Evolutionary conservation across 2,797 vertebrate genomes (phyloP).

Genomic region (Hypotaenidia okinawae): DNA sequence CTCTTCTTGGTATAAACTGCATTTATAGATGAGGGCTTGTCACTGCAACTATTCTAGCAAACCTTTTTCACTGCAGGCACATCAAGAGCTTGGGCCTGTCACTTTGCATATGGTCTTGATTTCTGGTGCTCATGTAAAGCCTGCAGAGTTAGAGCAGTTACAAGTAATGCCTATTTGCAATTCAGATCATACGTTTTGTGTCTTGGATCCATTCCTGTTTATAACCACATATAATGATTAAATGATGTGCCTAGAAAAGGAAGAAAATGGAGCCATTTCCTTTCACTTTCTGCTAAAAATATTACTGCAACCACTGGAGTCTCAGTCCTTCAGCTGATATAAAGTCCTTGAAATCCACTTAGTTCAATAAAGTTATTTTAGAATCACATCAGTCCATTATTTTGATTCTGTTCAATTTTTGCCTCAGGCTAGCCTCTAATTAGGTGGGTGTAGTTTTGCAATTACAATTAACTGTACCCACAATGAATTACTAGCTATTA

Average conservation of each 20-base stretch:
- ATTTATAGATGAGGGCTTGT: not conserved
- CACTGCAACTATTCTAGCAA: not conserved
- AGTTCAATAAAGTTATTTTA: conserved; percentile 52
- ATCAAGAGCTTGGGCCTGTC: not conserved
- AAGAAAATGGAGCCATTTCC: not conserved
- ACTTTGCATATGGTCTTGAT: not conserved
- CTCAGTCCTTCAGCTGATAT: conserved; percentile 10
- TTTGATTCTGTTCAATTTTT: conserved; percentile 52
- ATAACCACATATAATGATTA: not conserved
- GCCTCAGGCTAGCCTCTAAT: conserved; percentile 44
- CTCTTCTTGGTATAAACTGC: not conserved
- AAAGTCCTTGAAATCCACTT: conserved; percentile 37
- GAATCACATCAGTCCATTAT: conserved; percentile 45
- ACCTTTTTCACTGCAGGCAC: not conserved
- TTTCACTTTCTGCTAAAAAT: conserved; percentile 32
- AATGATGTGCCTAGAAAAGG: not conserved
- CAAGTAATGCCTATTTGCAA: not conserved
- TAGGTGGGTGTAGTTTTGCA: conserved; percentile 52
- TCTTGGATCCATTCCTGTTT: conserved; percentile 12
- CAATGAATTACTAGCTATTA: conserved; percentile 50
- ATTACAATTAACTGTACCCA: conserved; percentile 40
- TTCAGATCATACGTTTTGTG: not conserved
- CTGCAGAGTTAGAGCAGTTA: not conserved
- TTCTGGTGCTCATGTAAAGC: not conserved
- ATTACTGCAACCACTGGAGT: not conserved